These are phyloP conservation scores for Xylocampa areola DNA, from an alignment of 2,888 invertebrate genomes.

Conservation along the genomic window DNA sequence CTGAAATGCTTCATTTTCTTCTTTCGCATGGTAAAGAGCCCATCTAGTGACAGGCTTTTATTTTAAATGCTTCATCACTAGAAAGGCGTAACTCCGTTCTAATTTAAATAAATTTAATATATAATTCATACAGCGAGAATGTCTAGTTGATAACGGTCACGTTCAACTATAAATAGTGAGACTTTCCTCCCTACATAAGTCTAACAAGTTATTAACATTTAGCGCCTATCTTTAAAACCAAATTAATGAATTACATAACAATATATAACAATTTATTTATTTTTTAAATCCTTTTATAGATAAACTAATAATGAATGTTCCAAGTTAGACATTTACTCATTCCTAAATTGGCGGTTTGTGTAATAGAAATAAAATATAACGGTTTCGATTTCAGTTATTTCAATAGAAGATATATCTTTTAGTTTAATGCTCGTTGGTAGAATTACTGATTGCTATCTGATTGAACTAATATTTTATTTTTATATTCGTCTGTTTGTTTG, in stretches of 20 bases:
- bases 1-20: too few relatives aligned
- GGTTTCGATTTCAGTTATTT: background rate
- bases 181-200: background rate
- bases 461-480: background rate
- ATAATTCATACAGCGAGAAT: background rate
- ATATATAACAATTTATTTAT: constrained; percentile 8
- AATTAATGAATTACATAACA: constrained; percentile 4
- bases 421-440: background rate
- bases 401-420: constrained; percentile 3
- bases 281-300: constrained; percentile 14
- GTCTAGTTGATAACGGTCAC: constrained; percentile 6
- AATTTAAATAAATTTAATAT: too few relatives aligned
- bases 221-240: background rate
- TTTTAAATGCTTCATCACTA: too few relatives aligned
- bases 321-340: constrained; percentile 12
- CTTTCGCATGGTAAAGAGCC: too few relatives aligned
- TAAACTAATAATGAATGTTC: constrained; percentile 10
- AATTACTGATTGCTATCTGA: constrained; percentile 11
- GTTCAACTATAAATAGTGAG: constrained; percentile 6
- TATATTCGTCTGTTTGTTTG: background rate
- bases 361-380: constrained; percentile 19
- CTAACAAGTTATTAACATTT: constrained; percentile 5
- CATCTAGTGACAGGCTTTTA: too few relatives aligned
- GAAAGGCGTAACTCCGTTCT: too few relatives aligned
- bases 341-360: constrained; percentile 4